Evolutionary conservation across 37 sponge, comb jelly and placozoan genomes (phyloP), one percentile per base, ranked within the genome.

Genomic region (Ianthella basta): DNA sequence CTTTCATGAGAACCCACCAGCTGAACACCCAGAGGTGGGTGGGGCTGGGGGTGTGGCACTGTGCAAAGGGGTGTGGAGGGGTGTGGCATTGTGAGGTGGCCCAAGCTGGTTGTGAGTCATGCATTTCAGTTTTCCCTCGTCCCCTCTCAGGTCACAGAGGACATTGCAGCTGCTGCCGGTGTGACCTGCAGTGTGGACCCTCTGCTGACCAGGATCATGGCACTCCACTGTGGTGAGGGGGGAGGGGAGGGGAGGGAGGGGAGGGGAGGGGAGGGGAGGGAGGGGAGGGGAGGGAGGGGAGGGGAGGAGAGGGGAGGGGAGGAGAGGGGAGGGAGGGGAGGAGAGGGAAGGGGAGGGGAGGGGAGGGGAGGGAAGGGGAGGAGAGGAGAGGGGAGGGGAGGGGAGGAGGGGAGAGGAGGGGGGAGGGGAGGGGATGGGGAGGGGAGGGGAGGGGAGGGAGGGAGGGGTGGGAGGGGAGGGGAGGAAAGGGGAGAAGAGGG

Each of bases 151-250:
- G 61, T 92, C 14, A 87, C 92, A 29, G 91, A 97, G 67, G 96
- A 94, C 38, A 94, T 96, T 85, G 99, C 99, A 1, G 84, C 91
- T 33, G 95, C 93, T 59, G 91, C 90, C 60, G 99, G 99, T 0
- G 70, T 98, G 34, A 56, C 56, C 1, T 88, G 91, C 81, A 88
- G 81, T 63, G 90, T 96, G 57, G 99, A 98, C 72, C 95, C 99
- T 25, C 75, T 92, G 6, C 91, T 98, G 1, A 80, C 55, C 34
- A 65, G 75, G 56, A 89, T 80, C 12, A 83, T 95, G 81, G 83
- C 81, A 63, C 10, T 40, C 0, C 92, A 89, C 44, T 92, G 90
- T 87, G 87, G 92, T 89, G 75, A 79, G 92, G 33, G 21, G 23
- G 4, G n/a, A 1, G 44, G 20, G 21, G 50, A 27, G 44, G 36